Conservation (phyloP, 2,797 vertebrate species). For the Clarias laeviceps region DNA sequence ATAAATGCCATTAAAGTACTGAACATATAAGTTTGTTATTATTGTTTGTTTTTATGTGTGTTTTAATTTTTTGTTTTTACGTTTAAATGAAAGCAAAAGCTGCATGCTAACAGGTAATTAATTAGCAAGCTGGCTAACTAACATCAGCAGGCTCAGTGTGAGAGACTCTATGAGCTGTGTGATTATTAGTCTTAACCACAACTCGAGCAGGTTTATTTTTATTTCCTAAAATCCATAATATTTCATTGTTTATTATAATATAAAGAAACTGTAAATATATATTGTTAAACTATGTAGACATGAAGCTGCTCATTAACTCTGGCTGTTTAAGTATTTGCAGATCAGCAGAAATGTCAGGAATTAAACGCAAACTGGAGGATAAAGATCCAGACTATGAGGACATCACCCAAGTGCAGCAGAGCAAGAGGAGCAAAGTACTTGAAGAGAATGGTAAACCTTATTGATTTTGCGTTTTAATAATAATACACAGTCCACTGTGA, state of each 20-base stretch:
- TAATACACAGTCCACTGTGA: background rate
- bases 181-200: background rate
- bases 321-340: background rate
- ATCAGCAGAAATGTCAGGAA: conserved; percentile 84
- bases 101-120: background rate
- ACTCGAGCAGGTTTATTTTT: background rate
- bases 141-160: background rate
- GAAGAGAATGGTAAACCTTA: conserved; percentile 86
- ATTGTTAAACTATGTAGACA: background rate
- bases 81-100: background rate
- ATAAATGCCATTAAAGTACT: background rate
- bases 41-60: background rate
- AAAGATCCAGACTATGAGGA: conserved; percentile 97
- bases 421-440: conserved; percentile 86
- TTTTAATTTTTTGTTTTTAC: background rate
- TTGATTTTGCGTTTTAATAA: background rate
- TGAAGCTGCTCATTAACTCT: background rate
- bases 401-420: conserved; percentile 82
- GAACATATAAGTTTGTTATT: background rate
- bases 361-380: conserved; percentile 92
- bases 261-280: background rate
- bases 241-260: background rate
- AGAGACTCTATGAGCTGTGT: too few species aligned
- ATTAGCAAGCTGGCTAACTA: background rate
- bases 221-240: background rate